Evolutionary conservation across 2,888 invertebrate species (phyloP), one percentile per base, ranked within the genome.

Genomic region (Unio delphinus): DNA sequence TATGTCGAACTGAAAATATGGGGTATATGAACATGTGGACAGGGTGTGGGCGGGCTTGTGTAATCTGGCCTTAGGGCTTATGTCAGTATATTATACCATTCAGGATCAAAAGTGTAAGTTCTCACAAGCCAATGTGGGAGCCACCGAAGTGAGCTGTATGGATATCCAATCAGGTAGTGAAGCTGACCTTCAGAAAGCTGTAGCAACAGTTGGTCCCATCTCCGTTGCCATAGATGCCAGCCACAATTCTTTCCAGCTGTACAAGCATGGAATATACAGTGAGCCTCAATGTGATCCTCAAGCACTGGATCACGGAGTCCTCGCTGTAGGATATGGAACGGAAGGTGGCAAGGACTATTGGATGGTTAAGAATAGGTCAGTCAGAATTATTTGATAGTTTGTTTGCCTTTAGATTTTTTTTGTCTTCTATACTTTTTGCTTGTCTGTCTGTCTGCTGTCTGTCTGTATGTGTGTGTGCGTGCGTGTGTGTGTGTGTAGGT

Each of bases 191-290:
- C 92, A 92, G 91, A 90, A 92, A 74, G 96, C 96, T 17, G 93
- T 96, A 65, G 96, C 96, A 70, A 94, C 94, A 0, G 89, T 94
- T 76, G 96, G 96, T 0, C 96, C 96, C 17, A 92, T 96, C 58
- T 93, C 95, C 8, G 94, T 96, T 68, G 96, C 95, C 83, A 96
- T 96, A 87, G 96, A 97, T 92, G 96, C 96, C 73, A 93, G 94
- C 61, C 80, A 80, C 63, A 57, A 34, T 55, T 93, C 93, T 75
- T 96, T 96, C 93, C 79, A 78, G 61, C 65, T 78, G 3, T 76
- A 76, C 73, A 76, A 67, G 72, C 73, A 60, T 8, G 64, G 23
- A 28, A 93, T 97, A 71, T 97, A 96, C 91, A 93, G 92, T 88
- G 96, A 96, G 80, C 93, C 94, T 60, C 90, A 93, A 64, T 97